Evolutionary conservation across 2,113 vertebrate species (phyloP).

Genomic region (Dipodomys merriami): DNA sequence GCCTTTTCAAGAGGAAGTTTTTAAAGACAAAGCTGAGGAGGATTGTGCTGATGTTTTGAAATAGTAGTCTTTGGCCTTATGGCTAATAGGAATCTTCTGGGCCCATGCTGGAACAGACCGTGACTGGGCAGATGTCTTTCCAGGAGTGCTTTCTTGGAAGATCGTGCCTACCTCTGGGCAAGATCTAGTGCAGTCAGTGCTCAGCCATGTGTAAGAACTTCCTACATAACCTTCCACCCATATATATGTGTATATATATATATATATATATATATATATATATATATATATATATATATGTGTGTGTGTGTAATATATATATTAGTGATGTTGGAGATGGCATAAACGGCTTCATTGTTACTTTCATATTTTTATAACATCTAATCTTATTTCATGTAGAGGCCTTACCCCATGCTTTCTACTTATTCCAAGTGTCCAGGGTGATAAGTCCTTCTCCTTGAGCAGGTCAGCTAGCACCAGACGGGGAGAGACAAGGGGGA

Average conservation of each 20-base stretch:
- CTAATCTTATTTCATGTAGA: neutral
- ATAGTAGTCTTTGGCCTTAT: too few relatives aligned
- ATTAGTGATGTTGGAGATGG: neutral
- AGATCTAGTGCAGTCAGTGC: neutral
- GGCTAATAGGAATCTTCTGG: too few relatives aligned
- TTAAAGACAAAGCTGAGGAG: too few relatives aligned
- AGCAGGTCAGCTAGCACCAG: neutral
- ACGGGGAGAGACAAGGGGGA: neutral
- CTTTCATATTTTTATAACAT: neutral
- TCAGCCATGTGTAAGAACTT: neutral
- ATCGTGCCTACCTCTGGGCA: too few relatives aligned
- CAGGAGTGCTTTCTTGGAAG: too few relatives aligned
- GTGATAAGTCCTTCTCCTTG: neutral
- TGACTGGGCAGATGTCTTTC: neutral
- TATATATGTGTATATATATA: neutral
- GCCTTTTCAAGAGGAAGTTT: too few relatives aligned
- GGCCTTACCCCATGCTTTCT: too few relatives aligned
- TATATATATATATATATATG: too few relatives aligned
- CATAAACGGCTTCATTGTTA: neutral
- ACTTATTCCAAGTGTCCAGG: neutral
- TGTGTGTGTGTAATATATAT: too few relatives aligned
- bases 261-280: too few relatives aligned
- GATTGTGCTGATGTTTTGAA: too few relatives aligned
- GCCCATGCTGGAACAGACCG: too few relatives aligned
- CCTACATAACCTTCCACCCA: neutral